Evolutionary conservation across 2,113 vertebrate genomes (phyloP).

Genomic region (Dendropsophus ebraccatus): DNA sequence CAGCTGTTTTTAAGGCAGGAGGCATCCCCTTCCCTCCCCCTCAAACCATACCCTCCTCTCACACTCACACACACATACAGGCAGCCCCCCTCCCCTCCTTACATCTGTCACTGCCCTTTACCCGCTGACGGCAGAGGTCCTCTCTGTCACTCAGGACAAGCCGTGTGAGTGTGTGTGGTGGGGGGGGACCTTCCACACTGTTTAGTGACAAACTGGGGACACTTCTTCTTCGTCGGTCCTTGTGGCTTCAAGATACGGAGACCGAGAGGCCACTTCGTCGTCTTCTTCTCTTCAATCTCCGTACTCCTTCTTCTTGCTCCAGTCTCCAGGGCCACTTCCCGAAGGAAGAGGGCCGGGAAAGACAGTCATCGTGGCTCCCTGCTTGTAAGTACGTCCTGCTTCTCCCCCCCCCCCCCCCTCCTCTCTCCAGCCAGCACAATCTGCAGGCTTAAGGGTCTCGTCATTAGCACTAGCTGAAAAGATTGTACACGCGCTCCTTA

Average conservation of each 20-base stretch:
- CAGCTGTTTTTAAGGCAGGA: constrained; percentile 57
- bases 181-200: constrained; percentile 51
- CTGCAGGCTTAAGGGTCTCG: constrained; percentile 28
- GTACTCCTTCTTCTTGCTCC: neutral
- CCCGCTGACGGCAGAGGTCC: constrained; percentile 45
- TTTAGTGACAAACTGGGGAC: constrained; percentile 57
- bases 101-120: constrained; percentile 64
- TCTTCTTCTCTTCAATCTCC: constrained; percentile 13
- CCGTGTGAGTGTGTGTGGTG: constrained; percentile 61
- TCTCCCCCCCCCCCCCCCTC: neutral
- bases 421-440: neutral
- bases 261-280: neutral
- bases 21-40: constrained; percentile 19
- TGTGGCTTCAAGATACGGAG: neutral
- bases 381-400: constrained; percentile 65
- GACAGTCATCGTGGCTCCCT: constrained; percentile 62
- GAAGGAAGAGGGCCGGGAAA: constrained; percentile 52
- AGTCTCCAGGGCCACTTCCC: constrained; percentile 47
- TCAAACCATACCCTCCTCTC: constrained; percentile 57
- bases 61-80: constrained; percentile 64
- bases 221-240: constrained; percentile 42
- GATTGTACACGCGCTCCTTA: constrained; percentile 48
- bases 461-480: constrained; percentile 27
- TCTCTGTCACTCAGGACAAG: constrained; percentile 53
- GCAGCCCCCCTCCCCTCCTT: constrained; percentile 62